Evolutionary conservation across 2,797 vertebrate genomes (phyloP).

Genomic region (Gadopsis bispinosus): DNA sequence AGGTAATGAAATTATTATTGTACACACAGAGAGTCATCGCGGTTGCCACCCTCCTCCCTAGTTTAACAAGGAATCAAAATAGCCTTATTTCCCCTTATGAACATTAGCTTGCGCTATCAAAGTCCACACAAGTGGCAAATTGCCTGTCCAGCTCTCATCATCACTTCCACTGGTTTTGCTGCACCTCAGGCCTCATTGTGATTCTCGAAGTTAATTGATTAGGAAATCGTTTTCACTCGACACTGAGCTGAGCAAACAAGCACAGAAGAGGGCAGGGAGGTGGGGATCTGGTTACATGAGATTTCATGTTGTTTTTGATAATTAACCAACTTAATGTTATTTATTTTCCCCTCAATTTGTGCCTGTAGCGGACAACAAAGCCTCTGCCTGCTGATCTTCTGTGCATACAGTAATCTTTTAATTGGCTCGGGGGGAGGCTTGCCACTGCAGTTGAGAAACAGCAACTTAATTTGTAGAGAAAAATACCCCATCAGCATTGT

Average conservation of each 20-base stretch:
- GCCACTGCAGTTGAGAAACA: conserved; percentile 5
- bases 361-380: conserved; percentile 27
- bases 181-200: conserved; percentile 56
- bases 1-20: conserved; percentile 2
- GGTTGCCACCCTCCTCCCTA: not conserved
- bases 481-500: not conserved
- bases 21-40: not conserved
- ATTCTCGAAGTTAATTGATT: conserved; percentile 77
- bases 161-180: conserved; percentile 49
- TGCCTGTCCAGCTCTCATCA: conserved; percentile 66
- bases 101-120: conserved; percentile 48
- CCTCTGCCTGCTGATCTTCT: conserved; percentile 34
- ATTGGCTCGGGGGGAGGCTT: conserved; percentile 48
- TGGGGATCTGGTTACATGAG: conserved; percentile 30
- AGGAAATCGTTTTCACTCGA: conserved; percentile 64
- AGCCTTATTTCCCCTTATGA: conserved; percentile 29
- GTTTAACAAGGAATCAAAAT: conserved; percentile 41
- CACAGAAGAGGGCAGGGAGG: conserved; percentile 40
- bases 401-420: conserved; percentile 52
- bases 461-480: conserved; percentile 20
- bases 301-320: conserved; percentile 69
- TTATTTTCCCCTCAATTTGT: conserved; percentile 13
- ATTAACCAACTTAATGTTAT: conserved; percentile 59
- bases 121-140: conserved; percentile 67
- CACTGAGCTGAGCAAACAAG: conserved; percentile 53